Evolutionary conservation across 1,140 invertebrate species (phyloP).

Genomic region (Psix sp.): DNA sequence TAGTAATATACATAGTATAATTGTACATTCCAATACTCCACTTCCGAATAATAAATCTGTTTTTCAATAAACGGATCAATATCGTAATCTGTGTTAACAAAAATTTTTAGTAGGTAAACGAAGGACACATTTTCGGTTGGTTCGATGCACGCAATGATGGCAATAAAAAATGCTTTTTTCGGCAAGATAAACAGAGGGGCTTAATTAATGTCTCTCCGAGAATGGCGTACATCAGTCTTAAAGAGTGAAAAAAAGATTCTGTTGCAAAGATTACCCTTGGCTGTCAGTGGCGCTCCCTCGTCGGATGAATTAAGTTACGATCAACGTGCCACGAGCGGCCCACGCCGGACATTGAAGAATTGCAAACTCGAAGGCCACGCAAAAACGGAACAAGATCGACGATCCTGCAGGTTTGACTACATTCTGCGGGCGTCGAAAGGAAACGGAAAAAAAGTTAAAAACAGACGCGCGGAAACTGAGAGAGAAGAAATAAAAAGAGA

Average conservation of each 20-base stretch:
- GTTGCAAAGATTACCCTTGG: conserved; percentile 51
- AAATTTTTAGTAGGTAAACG: too few relatives aligned
- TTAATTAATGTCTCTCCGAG: conserved; percentile 53
- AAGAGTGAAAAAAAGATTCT: conserved; percentile 27
- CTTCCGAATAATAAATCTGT: too few relatives aligned
- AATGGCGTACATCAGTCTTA: conserved; percentile 51
- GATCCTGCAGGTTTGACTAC: conserved; percentile 35
- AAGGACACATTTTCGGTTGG: conserved; percentile 14
- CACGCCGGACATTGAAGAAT: conserved; percentile 57
- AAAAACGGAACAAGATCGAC: conserved; percentile 59
- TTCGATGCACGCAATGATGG: conserved; percentile 5
- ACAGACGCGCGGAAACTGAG: conserved; percentile 8
- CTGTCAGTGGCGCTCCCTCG: conserved; percentile 52
- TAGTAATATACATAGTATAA: too few relatives aligned
- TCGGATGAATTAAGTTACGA: conserved; percentile 59
- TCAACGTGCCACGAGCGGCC: conserved; percentile 45
- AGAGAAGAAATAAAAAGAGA: too few relatives aligned
- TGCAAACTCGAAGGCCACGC: conserved; percentile 41
- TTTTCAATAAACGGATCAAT: too few relatives aligned
- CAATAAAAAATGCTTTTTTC: conserved; percentile 50
- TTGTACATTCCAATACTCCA: too few relatives aligned
- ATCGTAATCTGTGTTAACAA: conserved; percentile 20
- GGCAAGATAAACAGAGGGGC: conserved; percentile 47
- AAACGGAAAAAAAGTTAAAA: too few relatives aligned
- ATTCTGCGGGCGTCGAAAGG: conserved; percentile 50